Evolutionary conservation across 2,797 vertebrate genomes (phyloP), one percentile per base, ranked within the genome.

Genomic region (Sebastes glaucus): DNA sequence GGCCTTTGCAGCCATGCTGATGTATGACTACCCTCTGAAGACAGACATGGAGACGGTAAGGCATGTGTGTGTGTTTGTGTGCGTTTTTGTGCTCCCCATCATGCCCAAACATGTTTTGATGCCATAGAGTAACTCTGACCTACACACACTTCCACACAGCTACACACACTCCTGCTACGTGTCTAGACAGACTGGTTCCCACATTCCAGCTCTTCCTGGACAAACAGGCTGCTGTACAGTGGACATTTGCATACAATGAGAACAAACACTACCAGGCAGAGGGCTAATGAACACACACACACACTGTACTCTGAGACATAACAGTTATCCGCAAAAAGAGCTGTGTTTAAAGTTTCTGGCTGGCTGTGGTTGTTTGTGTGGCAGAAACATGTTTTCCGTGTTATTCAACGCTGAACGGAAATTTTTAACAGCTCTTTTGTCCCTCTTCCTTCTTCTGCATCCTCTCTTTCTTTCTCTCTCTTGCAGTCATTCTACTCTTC

Each of bases 1-100:
- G 89, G 86, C 88, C 88, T 82, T 67, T 89, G 95, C 96, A 97
- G 97, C 96, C 96, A 99, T 99, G 98, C 96, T 99, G 89, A 98
- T 98, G 97, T 99, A 97, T 97, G 98, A 99, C 90, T 97, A 97
- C 77, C 97, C 98, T 93, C 95, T 97, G 89, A 99, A 98, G 92
- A 96, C 97, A 95, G 97, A 99, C 87, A 97, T 98, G 97, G 97
- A 99, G 85, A 96, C 96, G 97, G 98, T 99, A 94, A 92, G 90
- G 1, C 71, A n/a, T 86, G 75, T 88, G 33, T 80, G 42, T 84
- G 55, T 68, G 66, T 71, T 27, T 55, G 25, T 70, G 35, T 53
- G 14, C 25, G 18, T 59, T 27, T 8, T 65, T 70, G 59, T 75
- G 78, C 46, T 59, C 35, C 4, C 4, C 14, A 20, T 78, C 92